Evolutionary conservation across 2,797 vertebrate genomes (phyloP).

Genomic region (Clarias laeviceps): DNA sequence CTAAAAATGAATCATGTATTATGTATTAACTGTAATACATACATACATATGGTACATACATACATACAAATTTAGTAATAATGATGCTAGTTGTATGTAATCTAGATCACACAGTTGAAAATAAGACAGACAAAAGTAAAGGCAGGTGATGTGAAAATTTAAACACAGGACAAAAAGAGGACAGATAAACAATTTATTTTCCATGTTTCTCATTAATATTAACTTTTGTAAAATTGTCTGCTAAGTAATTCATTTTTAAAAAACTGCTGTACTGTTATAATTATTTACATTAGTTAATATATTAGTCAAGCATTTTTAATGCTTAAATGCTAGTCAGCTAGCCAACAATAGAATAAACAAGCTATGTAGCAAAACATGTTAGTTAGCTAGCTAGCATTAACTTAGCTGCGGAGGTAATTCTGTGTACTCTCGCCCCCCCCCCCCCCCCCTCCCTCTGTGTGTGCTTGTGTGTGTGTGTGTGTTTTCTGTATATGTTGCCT

Average conservation of each 20-base stretch:
- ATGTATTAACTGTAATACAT: no score
- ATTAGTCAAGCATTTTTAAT: not conserved
- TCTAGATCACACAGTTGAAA: not conserved
- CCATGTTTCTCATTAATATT: not conserved
- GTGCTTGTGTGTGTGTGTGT: not conserved
- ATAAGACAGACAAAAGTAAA: not conserved
- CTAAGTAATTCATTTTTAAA: no score
- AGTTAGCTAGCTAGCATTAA: no score
- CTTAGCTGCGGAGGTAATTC: not conserved
- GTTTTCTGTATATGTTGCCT: constrained; percentile 44
- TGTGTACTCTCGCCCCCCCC: not conserved
- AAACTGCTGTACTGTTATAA: not conserved
- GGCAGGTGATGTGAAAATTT: not conserved
- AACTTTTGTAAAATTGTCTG: not conserved
- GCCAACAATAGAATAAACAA: not conserved
- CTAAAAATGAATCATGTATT: no score
- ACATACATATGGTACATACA: no score
- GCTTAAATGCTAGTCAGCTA: not conserved
- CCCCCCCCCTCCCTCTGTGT: not conserved
- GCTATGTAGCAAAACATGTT: no score
- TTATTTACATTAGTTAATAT: not conserved
- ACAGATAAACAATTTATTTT: not conserved
- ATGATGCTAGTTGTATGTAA: not conserved
- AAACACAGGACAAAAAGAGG: not conserved
- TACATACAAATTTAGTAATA: no score